phyloP scores from a whole-genome alignment of 2,888 invertebrate genomes.

The Thelaira solivaga region DNA sequence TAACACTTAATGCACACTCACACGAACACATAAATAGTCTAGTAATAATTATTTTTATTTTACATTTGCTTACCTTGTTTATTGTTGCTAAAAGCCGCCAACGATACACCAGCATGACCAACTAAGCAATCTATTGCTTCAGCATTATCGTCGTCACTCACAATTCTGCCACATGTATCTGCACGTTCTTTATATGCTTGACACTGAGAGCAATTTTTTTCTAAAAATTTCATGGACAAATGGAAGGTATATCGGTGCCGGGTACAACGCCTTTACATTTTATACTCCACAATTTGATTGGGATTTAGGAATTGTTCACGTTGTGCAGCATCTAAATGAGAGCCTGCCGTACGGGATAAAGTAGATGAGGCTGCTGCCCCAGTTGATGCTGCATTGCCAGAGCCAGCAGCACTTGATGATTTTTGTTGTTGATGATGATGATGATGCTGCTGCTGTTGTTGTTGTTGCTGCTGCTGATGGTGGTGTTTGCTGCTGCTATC shows the following conservation, averaged over 20 bases:
- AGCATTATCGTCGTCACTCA: constrained; percentile 49
- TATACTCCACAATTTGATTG: constrained; percentile 77
- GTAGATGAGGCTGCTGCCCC: constrained; percentile 66
- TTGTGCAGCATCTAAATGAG: constrained; percentile 76
- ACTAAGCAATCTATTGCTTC: constrained; percentile 60
- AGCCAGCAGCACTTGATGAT: constrained; percentile 60
- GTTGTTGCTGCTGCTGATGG: constrained; percentile 45
- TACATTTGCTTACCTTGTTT: constrained; percentile 40
- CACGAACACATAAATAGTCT: neutral
- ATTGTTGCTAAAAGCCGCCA: constrained; percentile 21
- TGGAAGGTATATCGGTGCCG: constrained; percentile 76
- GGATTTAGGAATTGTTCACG: constrained; percentile 77
- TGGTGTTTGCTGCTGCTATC: constrained; percentile 60
- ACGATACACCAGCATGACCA: constrained; percentile 44
- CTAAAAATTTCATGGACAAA: constrained; percentile 75
- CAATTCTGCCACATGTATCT: constrained; percentile 48
- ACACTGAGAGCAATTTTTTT: constrained; percentile 73
- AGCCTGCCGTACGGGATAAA: constrained; percentile 75
- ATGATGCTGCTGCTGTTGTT: constrained; percentile 48
- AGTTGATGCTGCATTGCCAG: constrained; percentile 9
- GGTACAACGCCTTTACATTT: constrained; percentile 77
- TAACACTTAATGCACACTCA: too few species aligned
- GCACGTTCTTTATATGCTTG: constrained; percentile 67
- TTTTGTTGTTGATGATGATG: constrained; percentile 48
- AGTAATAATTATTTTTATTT: constrained; percentile 34